These are phyloP conservation scores for Plecturocebus donacophilus DNA, from an alignment of 2,113 vertebrate species.

Conservation along the genomic window DNA sequence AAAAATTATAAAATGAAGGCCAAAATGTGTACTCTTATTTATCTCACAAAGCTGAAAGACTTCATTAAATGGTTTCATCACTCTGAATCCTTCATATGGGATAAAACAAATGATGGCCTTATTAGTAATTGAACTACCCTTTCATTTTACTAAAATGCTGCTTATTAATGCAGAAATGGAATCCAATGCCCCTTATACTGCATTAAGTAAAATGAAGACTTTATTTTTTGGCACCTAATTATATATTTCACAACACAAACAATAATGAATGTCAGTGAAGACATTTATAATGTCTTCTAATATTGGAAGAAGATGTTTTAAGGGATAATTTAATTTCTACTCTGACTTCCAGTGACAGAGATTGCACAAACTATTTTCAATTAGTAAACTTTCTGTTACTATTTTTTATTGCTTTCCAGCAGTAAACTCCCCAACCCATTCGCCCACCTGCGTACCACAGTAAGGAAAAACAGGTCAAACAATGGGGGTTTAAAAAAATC, in stretches of 20 bases:
- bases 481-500: neutral
- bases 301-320: neutral
- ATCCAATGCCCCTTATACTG: neutral
- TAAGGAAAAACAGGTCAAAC: neutral
- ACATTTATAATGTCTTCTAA: slow-evolving; percentile 17
- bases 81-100: neutral
- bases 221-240: slow-evolving; percentile 12
- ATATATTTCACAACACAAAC: neutral
- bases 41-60: neutral
- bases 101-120: neutral
- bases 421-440: neutral
- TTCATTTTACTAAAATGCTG: slow-evolving; percentile 39
- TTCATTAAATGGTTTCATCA: neutral
- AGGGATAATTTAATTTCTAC: slow-evolving; percentile 15
- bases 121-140: neutral
- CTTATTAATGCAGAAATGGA: slow-evolving; percentile 7
- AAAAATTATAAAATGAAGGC: slow-evolving; percentile 28
- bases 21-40: slow-evolving; percentile 31
- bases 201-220: slow-evolving; percentile 38
- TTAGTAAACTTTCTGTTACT: neutral
- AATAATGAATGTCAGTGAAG: slow-evolving; percentile 9
- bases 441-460: neutral
- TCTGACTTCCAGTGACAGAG: neutral
- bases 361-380: neutral
- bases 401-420: neutral